Evolutionary conservation across 2,888 invertebrate genomes (phyloP), one percentile per base, ranked within the genome.

Genomic region (Drosophila melanocephala): DNA sequence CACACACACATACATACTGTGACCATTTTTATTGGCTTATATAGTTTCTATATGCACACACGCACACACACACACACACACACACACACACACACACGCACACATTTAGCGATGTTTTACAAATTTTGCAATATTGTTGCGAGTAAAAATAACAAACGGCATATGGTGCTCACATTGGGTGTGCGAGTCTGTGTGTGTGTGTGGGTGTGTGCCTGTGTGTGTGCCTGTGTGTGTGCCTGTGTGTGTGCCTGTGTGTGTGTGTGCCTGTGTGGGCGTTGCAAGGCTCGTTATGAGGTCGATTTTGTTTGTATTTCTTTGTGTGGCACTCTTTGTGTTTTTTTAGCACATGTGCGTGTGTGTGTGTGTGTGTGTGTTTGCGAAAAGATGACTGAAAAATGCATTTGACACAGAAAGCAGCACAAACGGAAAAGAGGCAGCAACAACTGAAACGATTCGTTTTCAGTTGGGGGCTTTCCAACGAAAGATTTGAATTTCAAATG

Each of bases 331-430:
- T 47, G 47, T 22, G 22, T 22, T 47, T 47, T 57, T 10, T 19
- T 5, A 6, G 30, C 51, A n/a, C 5, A 28, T 51, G 10, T 51
- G 10, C 28, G 19, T 28, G 28, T 47, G 22, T 53, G 22, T 50
- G 44, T 33, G 32, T 32, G 14, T 35, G 51, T 58, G 52, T 69
- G 39, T 58, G 57, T 33, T 51, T 42, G 50, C 55, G 61, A 72
- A 81, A 76, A 81, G 84, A 84, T 87, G 89, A 90, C 86, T 85
- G 88, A 70, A 83, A 86, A 90, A 87, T 90, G 90, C 90, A 86
- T 82, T 89, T 85, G 85, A 87, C 88, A 86, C 86, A 87, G 77
- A 84, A 84, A 83, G 66, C 32, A 47, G 47, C 16, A 28, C 9
- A 47, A 42, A 5, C n/a, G 9, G 12, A 52, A 42, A 47, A 42